Evolutionary conservation across 30 jellyfish, hydroid and myxozoan species (phyloP).

Genomic region (Haliclystus octoradiatus): DNA sequence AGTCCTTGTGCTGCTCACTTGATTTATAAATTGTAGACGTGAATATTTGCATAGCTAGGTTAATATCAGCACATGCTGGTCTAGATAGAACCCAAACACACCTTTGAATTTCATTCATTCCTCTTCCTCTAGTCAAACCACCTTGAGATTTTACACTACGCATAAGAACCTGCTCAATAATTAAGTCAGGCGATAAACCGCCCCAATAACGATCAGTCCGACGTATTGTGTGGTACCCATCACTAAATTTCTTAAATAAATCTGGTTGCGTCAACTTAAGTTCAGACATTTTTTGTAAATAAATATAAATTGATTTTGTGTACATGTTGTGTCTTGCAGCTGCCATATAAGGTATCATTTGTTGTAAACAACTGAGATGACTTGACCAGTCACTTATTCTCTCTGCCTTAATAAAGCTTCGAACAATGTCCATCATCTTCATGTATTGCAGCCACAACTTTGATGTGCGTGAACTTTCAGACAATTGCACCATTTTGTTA

Average conservation of each 20-base stretch:
- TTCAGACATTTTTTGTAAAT: background rate
- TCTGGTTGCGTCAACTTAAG: background rate
- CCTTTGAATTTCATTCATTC: constrained; percentile 23
- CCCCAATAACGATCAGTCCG: constrained; percentile 13
- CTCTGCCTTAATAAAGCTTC: background rate
- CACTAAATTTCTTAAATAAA: background rate
- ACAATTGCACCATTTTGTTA: too few species aligned
- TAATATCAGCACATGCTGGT: constrained; percentile 22
- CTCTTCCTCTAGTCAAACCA: constrained; percentile 28
- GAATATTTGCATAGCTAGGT: constrained; percentile 22
- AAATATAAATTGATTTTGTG: background rate
- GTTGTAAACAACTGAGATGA: background rate
- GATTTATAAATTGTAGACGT: constrained; percentile 11
- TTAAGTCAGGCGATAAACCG: constrained; percentile 48
- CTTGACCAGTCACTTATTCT: background rate
- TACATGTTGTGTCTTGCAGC: background rate
- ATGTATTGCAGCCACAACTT: too few species aligned
- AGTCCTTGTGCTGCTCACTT: constrained; percentile 41
- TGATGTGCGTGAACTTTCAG: too few species aligned
- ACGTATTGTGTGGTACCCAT: background rate
- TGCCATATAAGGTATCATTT: background rate
- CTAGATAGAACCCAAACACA: constrained; percentile 18
- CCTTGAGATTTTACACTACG: constrained; percentile 11
- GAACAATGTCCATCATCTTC: background rate
- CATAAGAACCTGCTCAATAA: constrained; percentile 39